Evolutionary conservation across 2,113 vertebrate genomes (phyloP).

Genomic region (Natator depressus): DNA sequence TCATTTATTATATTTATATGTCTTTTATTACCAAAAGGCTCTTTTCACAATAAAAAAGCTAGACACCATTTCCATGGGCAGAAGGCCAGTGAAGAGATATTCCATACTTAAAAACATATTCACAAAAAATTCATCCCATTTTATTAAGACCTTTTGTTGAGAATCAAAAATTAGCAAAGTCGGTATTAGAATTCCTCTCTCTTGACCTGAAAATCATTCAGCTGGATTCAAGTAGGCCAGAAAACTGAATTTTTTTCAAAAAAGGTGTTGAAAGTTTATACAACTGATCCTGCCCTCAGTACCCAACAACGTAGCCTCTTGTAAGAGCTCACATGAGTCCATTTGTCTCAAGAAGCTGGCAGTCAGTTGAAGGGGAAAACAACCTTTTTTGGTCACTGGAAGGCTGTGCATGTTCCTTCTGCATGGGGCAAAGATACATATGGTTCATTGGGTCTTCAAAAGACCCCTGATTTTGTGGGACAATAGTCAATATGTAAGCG

Average conservation of each 20-base stretch:
- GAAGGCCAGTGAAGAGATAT: slow-evolving; percentile 66
- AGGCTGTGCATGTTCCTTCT: background rate
- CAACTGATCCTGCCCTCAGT: slow-evolving; percentile 38
- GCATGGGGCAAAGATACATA: background rate
- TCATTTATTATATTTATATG: slow-evolving; percentile 65
- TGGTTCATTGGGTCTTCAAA: background rate
- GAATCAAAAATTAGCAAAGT: slow-evolving; percentile 71
- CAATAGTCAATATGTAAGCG: slow-evolving; percentile 22
- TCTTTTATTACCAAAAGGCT: slow-evolving; percentile 57
- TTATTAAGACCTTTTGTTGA: slow-evolving; percentile 70
- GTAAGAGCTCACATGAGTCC: slow-evolving; percentile 33
- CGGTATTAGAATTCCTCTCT: slow-evolving; percentile 70
- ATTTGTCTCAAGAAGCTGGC: slow-evolving; percentile 35
- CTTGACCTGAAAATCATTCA: slow-evolving; percentile 67
- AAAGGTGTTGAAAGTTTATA: slow-evolving; percentile 52
- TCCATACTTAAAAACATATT: slow-evolving; percentile 71
- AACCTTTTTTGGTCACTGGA: background rate
- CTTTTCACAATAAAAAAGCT: slow-evolving; percentile 69
- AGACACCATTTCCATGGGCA: slow-evolving; percentile 63
- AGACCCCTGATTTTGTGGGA: slow-evolving; percentile 18
- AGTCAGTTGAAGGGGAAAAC: slow-evolving; percentile 15
- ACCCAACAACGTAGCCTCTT: background rate
- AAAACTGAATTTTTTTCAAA: slow-evolving; percentile 53
- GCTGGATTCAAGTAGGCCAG: slow-evolving; percentile 71
- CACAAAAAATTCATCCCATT: slow-evolving; percentile 68